Base-by-base conservation (phyloP, 2,797 vertebrate species). In the Salarias fasciatus region DNA sequence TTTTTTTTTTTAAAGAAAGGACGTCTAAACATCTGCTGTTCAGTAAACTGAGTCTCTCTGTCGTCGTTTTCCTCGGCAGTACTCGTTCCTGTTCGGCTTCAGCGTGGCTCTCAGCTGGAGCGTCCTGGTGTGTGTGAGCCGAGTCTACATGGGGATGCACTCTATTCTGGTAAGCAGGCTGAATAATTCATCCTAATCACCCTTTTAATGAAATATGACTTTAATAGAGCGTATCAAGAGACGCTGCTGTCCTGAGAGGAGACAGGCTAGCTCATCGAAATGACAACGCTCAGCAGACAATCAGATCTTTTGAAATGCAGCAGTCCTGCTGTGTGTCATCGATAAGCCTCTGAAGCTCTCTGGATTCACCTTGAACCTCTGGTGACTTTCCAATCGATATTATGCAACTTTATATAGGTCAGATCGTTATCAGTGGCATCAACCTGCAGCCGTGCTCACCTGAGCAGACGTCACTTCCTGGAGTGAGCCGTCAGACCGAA, bases 71-170 rank as follows among this genome's bases (percentile, higher is more conserved):
- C 36, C 15, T 10, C 57, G 14, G 4, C 47, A 99, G 98, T 99
- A 97, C 86, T 90, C 97, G 1, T 93, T 98, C 85, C 52, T 93
- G 14, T 94, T 94, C 63, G 98, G 98, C 44, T 88, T 99, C 52
- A 75, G 90, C 58, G 86, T 98, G 72, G 93, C 95, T 31, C 83
- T 94, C 42, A 92, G 90, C 91, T 99, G 98, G 98, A 96, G 95
- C 79, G 74, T 92, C 79, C 92, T 99, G 85, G 98, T 99, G 74
- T 99, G 97, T 82, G 91, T 96, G 53, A 99, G 98, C 91, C 92
- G 98, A 86, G 86, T 99, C 90, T 99, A 99, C 91, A 98, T 99
- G 97, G 97, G 97, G 62, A 99, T 99, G 97, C 97, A 99, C 86
- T 99, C 97, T 43, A 86, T 99, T 81, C 89, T 99, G 96, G 98